Base-by-base conservation (phyloP, 2,113 vertebrate species). In the Junco hyemalis region DNA sequence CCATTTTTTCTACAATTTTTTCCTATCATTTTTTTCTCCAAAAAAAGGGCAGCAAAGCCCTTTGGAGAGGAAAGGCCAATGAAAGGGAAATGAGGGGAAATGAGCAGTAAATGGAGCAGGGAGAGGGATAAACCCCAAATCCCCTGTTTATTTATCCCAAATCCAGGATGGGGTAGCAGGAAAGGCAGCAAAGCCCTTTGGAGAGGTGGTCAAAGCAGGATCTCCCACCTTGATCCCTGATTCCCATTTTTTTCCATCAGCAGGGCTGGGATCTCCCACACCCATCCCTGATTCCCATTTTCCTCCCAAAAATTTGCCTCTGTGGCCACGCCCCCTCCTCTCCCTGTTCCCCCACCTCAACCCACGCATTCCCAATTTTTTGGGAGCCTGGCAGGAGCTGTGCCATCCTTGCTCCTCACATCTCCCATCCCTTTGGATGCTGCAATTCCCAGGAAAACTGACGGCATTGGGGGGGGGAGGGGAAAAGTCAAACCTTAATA, bases 381-480 rank as follows among this genome's bases (percentile, higher is more conserved):
- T 2, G 51, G 51, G 44, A 57, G 1, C 1, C 35, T 1, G 17
- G 31, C 24, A 66, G 4, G 6, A 42, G 5, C 60, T 2, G 5
- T 3, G 6, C 47, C 11, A 0, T 28, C 45, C 72, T 25, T 40
- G 35, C 73, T 59, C 31, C 31, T 40, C 68, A 21, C 1, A 1
- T 21, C 68, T 35, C 74, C 44, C 3, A 2, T 18, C 85, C 79
- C 51, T 45, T 31, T 0, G 35, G 85, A 63, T 59, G 48, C 51
- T 0, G 3, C 12, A 1, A 18, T 60, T 80, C 44, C 38, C 71
- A 16, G 51, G 59, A 85, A 85, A 80, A 66, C 1, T 8, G 14
- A 20, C 0, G 0, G 8, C 8, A 0, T 14, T 38, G 9, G 5
- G 20, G 7, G 15, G 6, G 6, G 12, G 11, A 2, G 26, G 5